These are phyloP conservation scores for Macrophya annulata DNA, from an alignment of 2,888 invertebrate species.

Conservation along the genomic window DNA sequence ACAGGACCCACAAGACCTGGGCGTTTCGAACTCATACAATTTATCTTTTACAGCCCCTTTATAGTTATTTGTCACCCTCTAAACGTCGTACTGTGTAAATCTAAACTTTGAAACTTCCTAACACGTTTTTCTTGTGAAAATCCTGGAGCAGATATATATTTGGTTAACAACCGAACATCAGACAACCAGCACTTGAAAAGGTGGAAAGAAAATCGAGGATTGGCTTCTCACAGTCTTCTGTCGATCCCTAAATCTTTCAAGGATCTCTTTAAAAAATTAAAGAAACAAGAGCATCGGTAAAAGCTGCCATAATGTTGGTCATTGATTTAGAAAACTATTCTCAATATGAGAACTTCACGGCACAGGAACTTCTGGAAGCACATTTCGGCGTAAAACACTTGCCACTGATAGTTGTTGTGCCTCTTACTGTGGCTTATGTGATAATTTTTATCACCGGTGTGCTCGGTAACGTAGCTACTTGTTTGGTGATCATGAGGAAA, in stretches of 20 bases:
- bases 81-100: slow-evolving; percentile 18
- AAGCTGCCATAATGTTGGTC: slow-evolving; percentile 2
- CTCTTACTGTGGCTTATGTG: slow-evolving; percentile 87
- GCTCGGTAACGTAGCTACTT: slow-evolving; percentile 91
- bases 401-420: slow-evolving; percentile 74
- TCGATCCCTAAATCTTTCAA: background rate
- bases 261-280: background rate
- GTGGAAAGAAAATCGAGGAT: background rate
- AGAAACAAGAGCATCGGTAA: background rate
- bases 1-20: slow-evolving; percentile 9
- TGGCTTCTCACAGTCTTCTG: background rate
- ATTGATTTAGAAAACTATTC: background rate
- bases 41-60: slow-evolving; percentile 32
- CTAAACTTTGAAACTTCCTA: background rate
- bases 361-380: slow-evolving; percentile 75
- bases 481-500: slow-evolving; percentile 91
- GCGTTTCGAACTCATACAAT: slow-evolving; percentile 29
- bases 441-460: slow-evolving; percentile 92
- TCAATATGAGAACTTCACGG: slow-evolving; percentile 71
- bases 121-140: background rate
- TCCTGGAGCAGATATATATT: background rate
- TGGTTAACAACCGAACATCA: background rate
- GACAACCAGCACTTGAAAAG: background rate
- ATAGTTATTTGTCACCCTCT: slow-evolving; percentile 13
- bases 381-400: slow-evolving; percentile 79